Evolutionary conservation across 2,113 vertebrate genomes (phyloP).

Genomic region (Elaphurus davidianus): DNA sequence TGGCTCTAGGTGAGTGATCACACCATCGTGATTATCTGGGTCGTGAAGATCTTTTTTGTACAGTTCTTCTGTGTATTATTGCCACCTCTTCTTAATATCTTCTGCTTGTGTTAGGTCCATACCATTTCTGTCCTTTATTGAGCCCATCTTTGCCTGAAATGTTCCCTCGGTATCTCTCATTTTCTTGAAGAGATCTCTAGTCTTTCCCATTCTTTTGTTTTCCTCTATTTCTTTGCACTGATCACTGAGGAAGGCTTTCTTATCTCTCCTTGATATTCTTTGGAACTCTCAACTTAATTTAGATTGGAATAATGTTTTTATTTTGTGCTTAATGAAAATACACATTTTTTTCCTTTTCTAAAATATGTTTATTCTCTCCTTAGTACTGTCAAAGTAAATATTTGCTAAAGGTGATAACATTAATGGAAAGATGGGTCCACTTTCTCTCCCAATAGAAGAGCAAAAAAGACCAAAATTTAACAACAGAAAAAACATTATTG

Average conservation of each 20-base stretch:
- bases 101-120: background rate
- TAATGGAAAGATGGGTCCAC: background rate
- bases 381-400: background rate
- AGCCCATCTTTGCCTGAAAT: background rate
- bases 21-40: background rate
- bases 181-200: background rate
- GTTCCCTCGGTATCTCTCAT: background rate
- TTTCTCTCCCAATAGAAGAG: constrained; percentile 32
- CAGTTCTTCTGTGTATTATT: background rate
- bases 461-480: background rate
- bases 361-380: too few relatives aligned
- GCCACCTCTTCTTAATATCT: background rate
- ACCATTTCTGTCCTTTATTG: background rate
- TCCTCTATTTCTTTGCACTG: background rate
- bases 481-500: background rate
- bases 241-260: background rate
- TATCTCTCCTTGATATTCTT: background rate
- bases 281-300: background rate
- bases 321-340: constrained; percentile 2
- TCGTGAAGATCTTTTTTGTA: background rate
- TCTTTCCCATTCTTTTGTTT: background rate
- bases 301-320: constrained; percentile 5
- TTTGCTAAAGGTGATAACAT: constrained; percentile 12
- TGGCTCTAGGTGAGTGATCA: background rate
- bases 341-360: too few relatives aligned